phyloP scores from a whole-genome alignment of 1,140 invertebrate species.

The Chironomus striatipennis region DNA sequence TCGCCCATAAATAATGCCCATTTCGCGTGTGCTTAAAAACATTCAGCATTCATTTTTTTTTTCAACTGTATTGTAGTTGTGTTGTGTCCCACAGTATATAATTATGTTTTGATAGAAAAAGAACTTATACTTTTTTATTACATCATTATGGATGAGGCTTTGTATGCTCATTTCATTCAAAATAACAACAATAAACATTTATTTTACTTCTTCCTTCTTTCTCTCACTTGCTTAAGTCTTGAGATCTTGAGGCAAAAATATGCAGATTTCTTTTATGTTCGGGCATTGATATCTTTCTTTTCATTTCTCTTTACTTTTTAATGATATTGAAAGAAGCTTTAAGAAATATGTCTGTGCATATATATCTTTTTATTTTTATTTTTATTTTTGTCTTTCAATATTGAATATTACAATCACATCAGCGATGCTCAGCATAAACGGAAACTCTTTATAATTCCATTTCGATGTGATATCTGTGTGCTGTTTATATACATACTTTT shows the following conservation, averaged over 20 bases:
- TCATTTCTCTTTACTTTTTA: not conserved
- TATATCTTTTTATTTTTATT: not conserved
- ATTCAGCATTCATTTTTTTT: not conserved
- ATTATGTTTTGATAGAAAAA: not conserved
- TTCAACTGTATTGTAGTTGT: no score
- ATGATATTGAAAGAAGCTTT: not conserved
- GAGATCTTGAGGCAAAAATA: not conserved
- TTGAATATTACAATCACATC: slow-evolving; percentile 23
- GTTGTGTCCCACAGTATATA: slow-evolving; percentile 1
- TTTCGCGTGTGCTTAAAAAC: slow-evolving; percentile 15
- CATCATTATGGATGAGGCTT: not conserved
- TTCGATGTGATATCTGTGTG: not conserved
- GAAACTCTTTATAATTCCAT: slow-evolving; percentile 19
- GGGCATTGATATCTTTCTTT: slow-evolving; percentile 18
- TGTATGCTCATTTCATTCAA: not conserved
- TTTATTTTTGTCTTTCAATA: not conserved
- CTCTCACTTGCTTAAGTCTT: no score
- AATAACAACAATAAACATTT: not conserved
- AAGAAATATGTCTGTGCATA: not conserved
- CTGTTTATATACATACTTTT: no score
- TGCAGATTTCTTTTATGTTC: slow-evolving; percentile 16
- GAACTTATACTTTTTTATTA: not conserved
- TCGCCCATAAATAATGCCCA: slow-evolving; percentile 15
- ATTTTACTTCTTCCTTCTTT: no score
- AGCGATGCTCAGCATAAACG: not conserved